Conservation (phyloP, 2,888 invertebrate genomes). For the Apoderus coryli region DNA sequence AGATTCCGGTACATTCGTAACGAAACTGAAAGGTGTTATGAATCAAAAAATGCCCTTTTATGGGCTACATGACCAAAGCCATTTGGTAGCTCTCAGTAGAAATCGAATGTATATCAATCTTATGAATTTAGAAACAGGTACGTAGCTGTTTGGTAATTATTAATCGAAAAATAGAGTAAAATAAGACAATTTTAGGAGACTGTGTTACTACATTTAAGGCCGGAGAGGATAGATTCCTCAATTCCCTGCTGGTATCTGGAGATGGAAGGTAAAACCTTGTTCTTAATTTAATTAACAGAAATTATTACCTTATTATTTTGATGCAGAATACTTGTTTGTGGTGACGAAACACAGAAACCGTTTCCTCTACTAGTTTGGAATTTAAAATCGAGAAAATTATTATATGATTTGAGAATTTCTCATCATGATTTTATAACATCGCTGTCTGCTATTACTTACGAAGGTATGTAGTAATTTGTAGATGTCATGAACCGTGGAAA, state of each 20-base stretch:
- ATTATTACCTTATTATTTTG: too few species aligned
- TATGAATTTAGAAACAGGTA: conserved; percentile 66
- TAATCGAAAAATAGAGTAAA: conserved; percentile 1
- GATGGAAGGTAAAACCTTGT: conserved; percentile 55
- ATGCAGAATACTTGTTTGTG: conserved; percentile 67
- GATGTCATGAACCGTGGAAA: too few species aligned
- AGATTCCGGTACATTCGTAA: conserved; percentile 56
- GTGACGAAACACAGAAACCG: conserved; percentile 85
- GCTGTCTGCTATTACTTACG: conserved; percentile 70
- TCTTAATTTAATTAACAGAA: too few species aligned
- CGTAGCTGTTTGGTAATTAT: conserved; percentile 15
- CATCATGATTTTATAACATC: conserved; percentile 80
- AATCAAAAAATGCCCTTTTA: conserved; percentile 88
- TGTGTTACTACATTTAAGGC: conserved; percentile 79
- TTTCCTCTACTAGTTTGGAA: conserved; percentile 85
- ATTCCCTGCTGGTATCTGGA: conserved; percentile 73
- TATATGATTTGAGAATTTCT: conserved; percentile 76
- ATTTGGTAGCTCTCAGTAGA: conserved; percentile 67
- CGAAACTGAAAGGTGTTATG: conserved; percentile 73
- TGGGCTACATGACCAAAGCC: conserved; percentile 65
- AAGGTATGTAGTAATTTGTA: conserved; percentile 43
- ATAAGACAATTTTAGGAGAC: conserved; percentile 46
- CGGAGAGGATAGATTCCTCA: conserved; percentile 79
- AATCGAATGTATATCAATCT: conserved; percentile 84
- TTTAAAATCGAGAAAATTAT: conserved; percentile 63